Evolutionary conservation across 2,113 vertebrate genomes (phyloP).

Genomic region (Pluvianellus socialis): DNA sequence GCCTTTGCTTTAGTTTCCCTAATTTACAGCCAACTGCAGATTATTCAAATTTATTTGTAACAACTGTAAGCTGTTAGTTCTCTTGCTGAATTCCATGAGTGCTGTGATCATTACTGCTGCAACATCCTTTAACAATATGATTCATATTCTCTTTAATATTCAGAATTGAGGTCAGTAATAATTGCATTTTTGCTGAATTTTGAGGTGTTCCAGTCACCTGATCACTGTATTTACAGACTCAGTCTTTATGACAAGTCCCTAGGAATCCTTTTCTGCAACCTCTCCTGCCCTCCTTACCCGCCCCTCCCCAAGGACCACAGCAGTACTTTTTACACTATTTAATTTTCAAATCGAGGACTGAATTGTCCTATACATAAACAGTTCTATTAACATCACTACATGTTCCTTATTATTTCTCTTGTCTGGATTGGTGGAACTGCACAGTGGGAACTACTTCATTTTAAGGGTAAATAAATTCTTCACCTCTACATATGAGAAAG

Average conservation of each 20-base stretch:
- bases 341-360: neutral
- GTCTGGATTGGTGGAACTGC: neutral
- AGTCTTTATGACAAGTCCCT: neutral
- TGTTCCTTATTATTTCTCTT: neutral
- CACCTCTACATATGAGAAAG: neutral
- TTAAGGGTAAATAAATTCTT: neutral
- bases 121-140: neutral
- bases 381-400: neutral
- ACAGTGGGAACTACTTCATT: neutral
- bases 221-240: neutral
- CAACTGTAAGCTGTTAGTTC: neutral
- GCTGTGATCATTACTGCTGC: neutral
- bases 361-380: neutral
- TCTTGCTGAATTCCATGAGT: neutral
- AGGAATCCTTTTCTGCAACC: neutral
- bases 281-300: neutral
- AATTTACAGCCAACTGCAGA: neutral
- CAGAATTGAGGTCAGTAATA: neutral
- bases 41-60: neutral
- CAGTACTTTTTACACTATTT: neutral
- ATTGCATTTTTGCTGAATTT: neutral
- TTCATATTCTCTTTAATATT: neutral
- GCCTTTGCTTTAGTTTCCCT: neutral
- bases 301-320: neutral
- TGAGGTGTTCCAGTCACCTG: neutral